Evolutionary conservation across 2,888 invertebrate genomes (phyloP), one percentile per base, ranked within the genome.

Genomic region (Opisthograptis luteolata): DNA sequence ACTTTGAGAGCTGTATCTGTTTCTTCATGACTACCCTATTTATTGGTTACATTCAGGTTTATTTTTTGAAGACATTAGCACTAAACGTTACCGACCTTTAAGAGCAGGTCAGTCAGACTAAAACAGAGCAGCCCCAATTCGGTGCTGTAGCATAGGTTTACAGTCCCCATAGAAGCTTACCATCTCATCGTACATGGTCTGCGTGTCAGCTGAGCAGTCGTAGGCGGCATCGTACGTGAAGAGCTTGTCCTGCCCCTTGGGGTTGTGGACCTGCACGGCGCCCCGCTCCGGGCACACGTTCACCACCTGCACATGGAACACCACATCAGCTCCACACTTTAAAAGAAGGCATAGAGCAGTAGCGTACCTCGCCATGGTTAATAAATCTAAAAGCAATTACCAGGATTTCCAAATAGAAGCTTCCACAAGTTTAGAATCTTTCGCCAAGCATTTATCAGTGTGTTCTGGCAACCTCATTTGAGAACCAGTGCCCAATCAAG

Each of bases 191-290:
- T 99, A 99, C 15, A 99, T 89, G 63, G 96, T 96, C 73, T 95
- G 95, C 80, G 99, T 99, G 65, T 94, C 94, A 0, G 98, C 96
- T 66, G 93, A 92, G 92, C 93, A 93, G 89, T 98, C 98, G 91
- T 99, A 99, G 3, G 99, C 98, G 20, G 98, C 96, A 88, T 99
- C 99, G 91, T 98, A 99, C 0, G 99, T 98, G 89, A 99, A 99
- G 61, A 96, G 93, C 87, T 99, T 99, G 63, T 96, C 96, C 73
- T 94, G 94, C 40, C 95, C 96, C 70, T 95, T 95, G 25, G 96
- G 96, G 88, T 97, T 97, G 70, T 93, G 93, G 43, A 99, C 94
- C 83, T 98, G 97, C 54, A 99, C 95, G 1, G 96, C 95, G 20
- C 99, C 99, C 60, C 96, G 93, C 66, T 95, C 94, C 15, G 96